phyloP scores from a whole-genome alignment of 2,113 vertebrate species.

The Anguilla japonica region DNA sequence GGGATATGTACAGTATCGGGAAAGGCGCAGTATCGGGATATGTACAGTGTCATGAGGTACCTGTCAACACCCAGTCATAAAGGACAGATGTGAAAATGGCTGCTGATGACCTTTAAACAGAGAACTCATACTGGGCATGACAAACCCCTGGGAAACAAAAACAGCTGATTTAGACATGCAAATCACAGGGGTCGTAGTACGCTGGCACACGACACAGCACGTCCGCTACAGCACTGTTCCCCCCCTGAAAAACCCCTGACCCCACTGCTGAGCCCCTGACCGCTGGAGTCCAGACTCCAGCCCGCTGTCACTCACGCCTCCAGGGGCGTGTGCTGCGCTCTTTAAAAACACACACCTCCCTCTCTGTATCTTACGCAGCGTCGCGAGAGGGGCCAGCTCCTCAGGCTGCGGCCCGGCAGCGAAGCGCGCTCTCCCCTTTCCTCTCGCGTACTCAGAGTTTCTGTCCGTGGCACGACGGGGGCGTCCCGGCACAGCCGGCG shows the following conservation, averaged over 20 bases:
- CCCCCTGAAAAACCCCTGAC: not conserved
- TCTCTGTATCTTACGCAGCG: not conserved
- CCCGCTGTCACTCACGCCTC: not conserved
- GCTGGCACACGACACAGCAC: not conserved
- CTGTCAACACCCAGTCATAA: too few species aligned
- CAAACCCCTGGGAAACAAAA: not conserved
- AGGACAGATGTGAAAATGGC: too few species aligned
- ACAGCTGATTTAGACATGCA: not conserved
- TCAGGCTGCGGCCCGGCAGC: too few species aligned
- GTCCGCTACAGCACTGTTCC: not conserved
- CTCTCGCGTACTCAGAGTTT: too few species aligned
- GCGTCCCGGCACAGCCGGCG: conserved; percentile 22
- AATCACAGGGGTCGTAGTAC: not conserved
- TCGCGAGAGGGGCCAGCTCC: conserved; percentile 14
- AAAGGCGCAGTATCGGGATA: too few species aligned
- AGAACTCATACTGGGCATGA: too few species aligned
- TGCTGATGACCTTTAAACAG: too few species aligned
- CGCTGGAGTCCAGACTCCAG: not conserved
- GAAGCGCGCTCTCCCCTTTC: too few species aligned
- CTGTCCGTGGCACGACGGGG: not conserved
- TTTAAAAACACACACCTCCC: not conserved
- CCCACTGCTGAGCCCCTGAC: not conserved
- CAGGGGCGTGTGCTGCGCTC: not conserved
- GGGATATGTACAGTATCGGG: too few species aligned
- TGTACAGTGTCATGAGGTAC: too few species aligned